Base-by-base conservation (phyloP, 2,113 vertebrate genomes). In the Phocoena phocoena region DNA sequence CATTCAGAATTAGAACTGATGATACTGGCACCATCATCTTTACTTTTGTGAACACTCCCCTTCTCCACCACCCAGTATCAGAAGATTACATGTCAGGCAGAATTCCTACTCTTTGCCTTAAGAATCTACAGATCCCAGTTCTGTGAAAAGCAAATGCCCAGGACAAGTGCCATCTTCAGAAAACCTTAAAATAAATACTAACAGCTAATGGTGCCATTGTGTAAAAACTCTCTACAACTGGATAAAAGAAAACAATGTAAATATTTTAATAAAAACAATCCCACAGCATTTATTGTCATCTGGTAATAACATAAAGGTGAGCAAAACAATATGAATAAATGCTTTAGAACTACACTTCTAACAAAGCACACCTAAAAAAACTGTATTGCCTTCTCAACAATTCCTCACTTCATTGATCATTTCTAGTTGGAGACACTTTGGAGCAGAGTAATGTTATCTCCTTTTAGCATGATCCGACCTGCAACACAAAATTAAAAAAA, bases 391-490 rank as follows among this genome's bases (percentile, higher is more conserved):
- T 65, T 87, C 93, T 81, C 41, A 62, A 41, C 20, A 41, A 53
- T 44, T 84, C 74, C 81, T 93, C 65, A 60, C 74, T 93, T 89
- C 79, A 86, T 1, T 31, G 6, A 53, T 71, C 60, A 83, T 3
- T 26, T 96, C 98, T 99, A 99, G 97, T 55, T 99, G 96, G 99
- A 98, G 83, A 99, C 99, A 68, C 99, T 99, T 96, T 99, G 99
- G 47, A 99, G 99, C 85, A 99, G 98, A 79, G 99, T 99, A 94
- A 99, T 99, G 98, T 99, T 99, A 98, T 99, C 99, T 97, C 99
- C 99, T 98, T 99, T 99, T 73, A 99, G 98, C 99, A 99, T 99
- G 98, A 99, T 98, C 98, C 99, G 99, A 95, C 99, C 99, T 99
- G 98, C 36, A 98, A 98, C 41, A 98, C 21, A 98, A 58, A 98